Conservation (phyloP, 2,888 invertebrate species). For the Drosophila mayaguana region DNA sequence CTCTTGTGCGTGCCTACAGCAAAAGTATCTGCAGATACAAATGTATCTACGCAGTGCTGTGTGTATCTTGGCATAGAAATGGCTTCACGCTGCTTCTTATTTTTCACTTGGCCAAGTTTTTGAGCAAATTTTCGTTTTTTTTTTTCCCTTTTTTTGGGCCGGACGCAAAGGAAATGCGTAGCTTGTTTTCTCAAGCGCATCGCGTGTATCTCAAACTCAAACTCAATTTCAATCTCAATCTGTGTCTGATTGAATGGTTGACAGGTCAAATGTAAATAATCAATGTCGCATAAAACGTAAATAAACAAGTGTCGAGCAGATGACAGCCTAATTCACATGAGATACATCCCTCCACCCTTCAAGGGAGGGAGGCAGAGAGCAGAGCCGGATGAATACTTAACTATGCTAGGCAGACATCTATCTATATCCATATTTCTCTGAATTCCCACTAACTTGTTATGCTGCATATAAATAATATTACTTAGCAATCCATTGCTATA, state of each 20-base stretch:
- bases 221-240: constrained; percentile 1
- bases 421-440: too few relatives aligned
- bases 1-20: background rate
- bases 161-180: constrained; percentile 30
- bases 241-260: constrained; percentile 21
- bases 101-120: constrained; percentile 51
- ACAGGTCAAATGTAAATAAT: constrained; percentile 43
- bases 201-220: constrained; percentile 12
- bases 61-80: constrained; percentile 65
- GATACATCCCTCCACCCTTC: background rate
- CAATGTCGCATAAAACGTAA: constrained; percentile 17
- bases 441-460: too few relatives aligned
- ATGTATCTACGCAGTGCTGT: constrained; percentile 55
- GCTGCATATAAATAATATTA: too few relatives aligned
- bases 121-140: constrained; percentile 19
- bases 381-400: background rate
- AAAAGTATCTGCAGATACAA: constrained; percentile 21
- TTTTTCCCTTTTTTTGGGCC: background rate
- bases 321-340: constrained; percentile 44
- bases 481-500: too few relatives aligned
- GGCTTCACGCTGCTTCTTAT: constrained; percentile 44
- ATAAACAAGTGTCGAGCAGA: constrained; percentile 43
- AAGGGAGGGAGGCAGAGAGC: background rate
- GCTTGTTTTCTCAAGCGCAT: constrained; percentile 15
- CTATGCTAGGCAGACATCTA: too few relatives aligned